Evolutionary conservation across 30 jellyfish, hydroid and myxozoan genomes (phyloP).

Genomic region (Phacellophora camtschatica): DNA sequence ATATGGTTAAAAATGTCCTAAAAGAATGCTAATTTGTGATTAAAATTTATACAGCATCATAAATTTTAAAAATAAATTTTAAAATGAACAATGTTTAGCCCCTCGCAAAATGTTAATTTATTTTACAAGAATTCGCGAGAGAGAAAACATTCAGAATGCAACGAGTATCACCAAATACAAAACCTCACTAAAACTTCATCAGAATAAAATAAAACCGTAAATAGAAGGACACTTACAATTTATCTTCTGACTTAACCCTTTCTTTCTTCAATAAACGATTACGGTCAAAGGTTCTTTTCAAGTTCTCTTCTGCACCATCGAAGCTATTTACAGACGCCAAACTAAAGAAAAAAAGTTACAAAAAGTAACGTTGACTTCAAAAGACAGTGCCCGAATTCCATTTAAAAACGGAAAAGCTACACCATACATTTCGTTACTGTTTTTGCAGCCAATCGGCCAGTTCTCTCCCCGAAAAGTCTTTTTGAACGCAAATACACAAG

Average conservation of each 20-base stretch:
- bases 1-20: no score
- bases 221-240: background rate
- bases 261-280: conserved; percentile 38
- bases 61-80: no score
- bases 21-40: no score
- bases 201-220: no score
- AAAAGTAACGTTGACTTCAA: background rate
- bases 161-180: no score
- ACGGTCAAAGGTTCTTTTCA: conserved; percentile 76
- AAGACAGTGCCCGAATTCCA: background rate
- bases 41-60: no score
- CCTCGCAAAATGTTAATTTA: no score
- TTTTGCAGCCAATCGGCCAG: background rate
- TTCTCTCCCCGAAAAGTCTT: background rate
- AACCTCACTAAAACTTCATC: no score
- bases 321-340: conserved; percentile 58
- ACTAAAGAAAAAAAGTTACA: conserved; percentile 8
- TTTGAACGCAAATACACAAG: no score
- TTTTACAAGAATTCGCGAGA: no score
- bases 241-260: conserved; percentile 16
- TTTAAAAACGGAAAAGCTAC: background rate
- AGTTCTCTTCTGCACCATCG: conserved; percentile 94
- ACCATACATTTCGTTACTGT: background rate
- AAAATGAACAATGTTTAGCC: no score
- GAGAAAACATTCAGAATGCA: no score